Percentiles rank a stretch among this genome's conserved stretches.
phyloP scores from a whole-genome alignment of 2,113 vertebrate genomes.

The Hystrix brachyura region DNA sequence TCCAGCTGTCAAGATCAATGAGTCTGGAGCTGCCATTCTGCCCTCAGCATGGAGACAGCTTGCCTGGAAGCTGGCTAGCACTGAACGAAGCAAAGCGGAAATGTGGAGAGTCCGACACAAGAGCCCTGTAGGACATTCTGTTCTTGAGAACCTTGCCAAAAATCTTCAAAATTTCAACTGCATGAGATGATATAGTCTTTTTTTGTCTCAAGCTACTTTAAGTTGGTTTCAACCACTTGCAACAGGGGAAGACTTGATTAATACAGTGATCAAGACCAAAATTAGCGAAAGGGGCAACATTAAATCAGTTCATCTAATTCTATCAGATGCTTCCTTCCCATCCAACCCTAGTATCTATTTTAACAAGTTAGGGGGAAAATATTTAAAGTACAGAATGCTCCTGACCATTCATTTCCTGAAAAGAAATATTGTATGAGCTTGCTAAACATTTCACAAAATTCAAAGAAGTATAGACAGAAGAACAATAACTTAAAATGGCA shows the following conservation, averaged over 20 bases:
- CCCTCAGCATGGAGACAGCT: neutral
- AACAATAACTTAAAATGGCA: slow-evolving; percentile 44
- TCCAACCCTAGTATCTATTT: neutral
- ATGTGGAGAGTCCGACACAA: neutral
- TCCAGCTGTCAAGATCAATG: neutral
- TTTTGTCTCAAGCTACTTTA: slow-evolving; percentile 25
- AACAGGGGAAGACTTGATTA: neutral
- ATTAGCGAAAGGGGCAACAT: slow-evolving; percentile 11
- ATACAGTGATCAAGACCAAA: neutral
- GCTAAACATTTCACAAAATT: slow-evolving; percentile 11
- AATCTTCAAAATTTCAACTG: slow-evolving; percentile 1
- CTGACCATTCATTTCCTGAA: slow-evolving; percentile 43
- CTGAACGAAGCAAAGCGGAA: neutral
- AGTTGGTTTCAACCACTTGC: neutral
- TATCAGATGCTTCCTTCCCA: neutral
- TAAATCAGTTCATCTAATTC: neutral
- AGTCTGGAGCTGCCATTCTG: neutral
- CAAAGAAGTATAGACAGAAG: slow-evolving; percentile 49
- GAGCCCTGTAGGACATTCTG: neutral
- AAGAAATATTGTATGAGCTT: slow-evolving; percentile 35
- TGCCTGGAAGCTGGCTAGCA: neutral
- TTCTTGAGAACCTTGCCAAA: neutral
- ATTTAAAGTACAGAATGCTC: neutral
- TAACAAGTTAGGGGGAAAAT: slow-evolving; percentile 43
- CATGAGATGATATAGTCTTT: neutral